Evolutionary conservation across 92 coral and sea anemone genomes (phyloP).

Genomic region (Heliopora coerulea): DNA sequence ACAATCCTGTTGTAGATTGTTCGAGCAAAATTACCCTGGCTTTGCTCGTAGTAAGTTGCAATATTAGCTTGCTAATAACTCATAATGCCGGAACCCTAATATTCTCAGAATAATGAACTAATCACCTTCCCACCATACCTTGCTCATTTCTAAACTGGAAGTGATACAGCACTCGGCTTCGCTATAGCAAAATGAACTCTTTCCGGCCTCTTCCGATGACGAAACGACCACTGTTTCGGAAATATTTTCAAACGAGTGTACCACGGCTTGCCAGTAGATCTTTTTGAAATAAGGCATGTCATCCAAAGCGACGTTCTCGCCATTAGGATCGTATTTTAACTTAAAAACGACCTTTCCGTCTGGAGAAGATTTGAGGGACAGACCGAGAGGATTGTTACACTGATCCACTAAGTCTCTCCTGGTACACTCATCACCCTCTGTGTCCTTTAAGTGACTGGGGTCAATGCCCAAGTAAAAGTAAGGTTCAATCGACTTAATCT

Average conservation of each 20-base stretch:
- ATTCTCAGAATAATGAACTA: background rate
- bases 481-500: slow-evolving; percentile 72
- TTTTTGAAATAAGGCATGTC: slow-evolving; percentile 93
- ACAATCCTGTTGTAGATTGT: too few relatives aligned
- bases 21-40: too few relatives aligned
- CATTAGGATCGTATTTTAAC: slow-evolving; percentile 77
- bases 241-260: slow-evolving; percentile 74
- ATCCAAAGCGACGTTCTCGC: slow-evolving; percentile 64
- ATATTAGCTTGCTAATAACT: too few relatives aligned
- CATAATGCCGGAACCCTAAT: too few relatives aligned
- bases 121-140: slow-evolving; percentile 47
- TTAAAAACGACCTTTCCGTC: slow-evolving; percentile 69
- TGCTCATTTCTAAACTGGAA: slow-evolving; percentile 66
- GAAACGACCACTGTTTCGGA: slow-evolving; percentile 64
- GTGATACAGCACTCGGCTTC: slow-evolving; percentile 73
- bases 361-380: slow-evolving; percentile 58
- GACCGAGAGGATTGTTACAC: slow-evolving; percentile 59
- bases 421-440: slow-evolving; percentile 64
- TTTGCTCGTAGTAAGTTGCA: too few relatives aligned
- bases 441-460: slow-evolving; percentile 73
- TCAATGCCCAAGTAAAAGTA: slow-evolving; percentile 90
- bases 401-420: slow-evolving; percentile 58
- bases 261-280: slow-evolving; percentile 77
- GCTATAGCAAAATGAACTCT: slow-evolving; percentile 90
- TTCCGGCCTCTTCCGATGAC: slow-evolving; percentile 83